Evolutionary conservation across 2,888 invertebrate genomes (phyloP), one percentile per base, ranked within the genome.

Genomic region (Melangyna quadrimaculata): DNA sequence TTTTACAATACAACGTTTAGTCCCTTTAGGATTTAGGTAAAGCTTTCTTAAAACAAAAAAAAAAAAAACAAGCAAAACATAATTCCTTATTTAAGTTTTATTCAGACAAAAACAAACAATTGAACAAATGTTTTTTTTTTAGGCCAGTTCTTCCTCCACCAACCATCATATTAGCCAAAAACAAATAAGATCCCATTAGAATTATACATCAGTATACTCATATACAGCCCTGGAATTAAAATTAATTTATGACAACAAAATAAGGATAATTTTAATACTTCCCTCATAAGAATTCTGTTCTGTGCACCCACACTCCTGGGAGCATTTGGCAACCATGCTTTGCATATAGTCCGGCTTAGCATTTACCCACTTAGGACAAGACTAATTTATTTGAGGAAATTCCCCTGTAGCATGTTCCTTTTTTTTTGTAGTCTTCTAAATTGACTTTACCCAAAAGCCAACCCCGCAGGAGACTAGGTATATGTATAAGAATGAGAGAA

Each of bases 181-280:
- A 24, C n/a, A 40, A 40, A 35, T 8, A 19, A 67, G 7, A 63
- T 32, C 17, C 27, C 45, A 35, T 24, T 32, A 8, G 43, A 63
- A 19, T 22, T 3, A 27, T 45, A 37, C 65, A 17, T n/a, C n/a
- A n/a, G n/a, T n/a, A n/a, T 65, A 45, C 55, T 1, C 29, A n/a
- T 32, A 32, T 10, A 32, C n/a, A 40, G 40, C 6, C n/a, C n/a
- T 40, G 40, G 22, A 70, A 63, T 35, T 74, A 45, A 74, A 74
- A 70, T 80, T 70, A 70, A 63, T 80, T 75, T 80, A 74, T 70
- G 70, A 55, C 80, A 70, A 70, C 53, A 75, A 67, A 67, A 61
- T 51, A 61, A 69, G 45, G 69, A 69, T 43, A 27, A 35, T 43
- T 80, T 80, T 69, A 74, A 69, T 80, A 73, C 43, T 61, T 40